Conservation (phyloP, 2,888 invertebrate species). For the Nysson spinosus region DNA sequence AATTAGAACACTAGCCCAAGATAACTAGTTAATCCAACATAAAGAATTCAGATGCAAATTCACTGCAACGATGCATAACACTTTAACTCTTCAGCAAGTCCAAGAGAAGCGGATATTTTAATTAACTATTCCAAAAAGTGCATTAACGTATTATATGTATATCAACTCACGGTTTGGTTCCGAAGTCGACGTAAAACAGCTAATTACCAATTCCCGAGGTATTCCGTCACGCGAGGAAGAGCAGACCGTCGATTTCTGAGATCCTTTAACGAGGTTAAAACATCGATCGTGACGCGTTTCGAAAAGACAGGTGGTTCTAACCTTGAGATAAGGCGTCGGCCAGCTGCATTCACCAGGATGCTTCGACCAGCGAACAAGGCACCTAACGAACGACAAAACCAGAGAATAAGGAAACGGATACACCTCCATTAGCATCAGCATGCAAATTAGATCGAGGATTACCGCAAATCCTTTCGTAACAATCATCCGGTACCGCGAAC, state of each 20-base stretch:
- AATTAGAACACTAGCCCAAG: too few species aligned
- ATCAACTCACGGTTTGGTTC: too few species aligned
- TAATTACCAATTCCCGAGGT: too few species aligned
- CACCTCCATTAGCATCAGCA: slow-evolving; percentile 76
- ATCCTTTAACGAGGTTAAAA: neutral
- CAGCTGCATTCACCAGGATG: slow-evolving; percentile 45
- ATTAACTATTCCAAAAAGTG: too few species aligned
- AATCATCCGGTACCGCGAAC: slow-evolving; percentile 64
- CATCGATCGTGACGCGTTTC: slow-evolving; percentile 24
- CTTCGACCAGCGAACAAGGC: slow-evolving; percentile 27
- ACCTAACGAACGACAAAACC: slow-evolving; percentile 60
- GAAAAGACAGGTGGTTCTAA: slow-evolving; percentile 45
- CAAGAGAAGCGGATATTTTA: too few species aligned
- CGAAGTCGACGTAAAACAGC: neutral
- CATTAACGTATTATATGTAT: too few species aligned
- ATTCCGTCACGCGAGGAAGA: slow-evolving; percentile 34
- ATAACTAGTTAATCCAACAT: too few species aligned
- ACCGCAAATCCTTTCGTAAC: slow-evolving; percentile 76
- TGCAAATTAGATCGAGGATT: slow-evolving; percentile 76
- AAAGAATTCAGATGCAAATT: too few species aligned
- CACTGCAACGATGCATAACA: too few species aligned
- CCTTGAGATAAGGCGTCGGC: slow-evolving; percentile 46
- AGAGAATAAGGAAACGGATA: slow-evolving; percentile 71
- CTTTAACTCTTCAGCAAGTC: too few species aligned
- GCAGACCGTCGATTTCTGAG: slow-evolving; percentile 15